A percentile compares a stretch with the other conserved stretches of the same genome.
Conservation (phyloP, 1,140 invertebrate species). For the Phocides pigmalion region DNA sequence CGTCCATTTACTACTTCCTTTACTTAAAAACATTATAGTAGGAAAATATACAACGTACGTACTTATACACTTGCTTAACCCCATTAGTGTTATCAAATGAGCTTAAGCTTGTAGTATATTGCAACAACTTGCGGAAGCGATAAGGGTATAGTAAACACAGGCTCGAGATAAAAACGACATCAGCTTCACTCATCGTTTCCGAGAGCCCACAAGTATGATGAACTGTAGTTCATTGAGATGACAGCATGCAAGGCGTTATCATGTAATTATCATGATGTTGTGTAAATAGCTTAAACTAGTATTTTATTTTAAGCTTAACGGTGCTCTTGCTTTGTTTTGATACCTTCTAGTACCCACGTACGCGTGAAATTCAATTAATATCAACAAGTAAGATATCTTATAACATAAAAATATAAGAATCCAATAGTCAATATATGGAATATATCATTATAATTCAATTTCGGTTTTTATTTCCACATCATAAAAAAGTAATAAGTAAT, state of each 20-base stretch:
- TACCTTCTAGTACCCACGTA: no score
- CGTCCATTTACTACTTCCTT: no score
- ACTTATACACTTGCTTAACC: slow-evolving; percentile 19
- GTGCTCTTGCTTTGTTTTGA: no score
- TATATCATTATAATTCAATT: no score
- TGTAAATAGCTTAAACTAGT: not conserved
- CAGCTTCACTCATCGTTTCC: slow-evolving; percentile 25
- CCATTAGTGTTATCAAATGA: slow-evolving; percentile 27
- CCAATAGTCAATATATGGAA: no score
- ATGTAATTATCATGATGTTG: not conserved
- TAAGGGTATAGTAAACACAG: slow-evolving; percentile 29
- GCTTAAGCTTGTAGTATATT: slow-evolving; percentile 21
- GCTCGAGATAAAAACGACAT: slow-evolving; percentile 34
- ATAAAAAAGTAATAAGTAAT: no score
- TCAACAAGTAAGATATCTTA: no score
- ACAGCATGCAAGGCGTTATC: slow-evolving; percentile 10
- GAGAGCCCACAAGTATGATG: slow-evolving; percentile 24
- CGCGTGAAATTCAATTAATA: no score
- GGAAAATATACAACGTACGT: not conserved
- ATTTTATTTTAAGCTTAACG: no score
- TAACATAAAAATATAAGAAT: no score
- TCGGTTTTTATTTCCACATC: no score
- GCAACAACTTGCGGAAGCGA: slow-evolving; percentile 34
- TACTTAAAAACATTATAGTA: no score
- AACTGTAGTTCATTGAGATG: slow-evolving; percentile 4